These are phyloP conservation scores for Peromyscus aztecus DNA, from an alignment of 2,797 vertebrate species.

Conservation along the genomic window DNA sequence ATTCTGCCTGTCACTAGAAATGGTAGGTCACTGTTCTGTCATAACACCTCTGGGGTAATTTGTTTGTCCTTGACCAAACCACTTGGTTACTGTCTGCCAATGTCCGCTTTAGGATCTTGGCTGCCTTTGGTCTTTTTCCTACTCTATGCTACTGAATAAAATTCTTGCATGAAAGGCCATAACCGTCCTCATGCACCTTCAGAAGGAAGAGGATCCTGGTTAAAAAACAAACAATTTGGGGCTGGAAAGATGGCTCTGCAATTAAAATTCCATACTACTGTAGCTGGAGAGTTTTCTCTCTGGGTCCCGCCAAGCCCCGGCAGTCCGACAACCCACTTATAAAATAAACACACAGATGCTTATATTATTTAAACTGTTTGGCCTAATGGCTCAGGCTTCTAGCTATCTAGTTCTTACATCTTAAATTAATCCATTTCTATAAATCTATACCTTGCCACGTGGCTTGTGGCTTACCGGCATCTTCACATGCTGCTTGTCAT, in stretches of 20 bases:
- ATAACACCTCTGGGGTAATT: slow-evolving; percentile 11
- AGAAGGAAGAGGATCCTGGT: not conserved
- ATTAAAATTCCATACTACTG: not conserved
- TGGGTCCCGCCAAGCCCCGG: too few species aligned
- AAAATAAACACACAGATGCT: too few species aligned
- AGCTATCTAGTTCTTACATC: too few species aligned
- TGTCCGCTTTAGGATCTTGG: not conserved
- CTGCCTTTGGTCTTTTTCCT: not conserved
- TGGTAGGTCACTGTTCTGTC: not conserved
- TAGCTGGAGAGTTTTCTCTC: too few species aligned
- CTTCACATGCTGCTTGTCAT: too few species aligned
- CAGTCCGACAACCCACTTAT: too few species aligned
- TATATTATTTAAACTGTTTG: too few species aligned
- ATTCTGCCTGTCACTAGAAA: slow-evolving; percentile 6
- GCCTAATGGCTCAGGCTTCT: too few species aligned
- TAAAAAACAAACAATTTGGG: not conserved
- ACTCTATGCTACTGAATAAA: not conserved
- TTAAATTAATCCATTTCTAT: too few species aligned
- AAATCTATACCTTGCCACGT: too few species aligned
- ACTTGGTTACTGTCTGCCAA: not conserved
- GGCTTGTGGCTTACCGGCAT: too few species aligned
- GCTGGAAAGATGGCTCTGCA: not conserved
- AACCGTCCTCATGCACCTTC: not conserved
- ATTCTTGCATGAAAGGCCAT: not conserved
- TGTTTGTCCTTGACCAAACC: slow-evolving; percentile 38